Evolutionary conservation across 2,888 invertebrate genomes (phyloP), one percentile per base, ranked within the genome.

Genomic region (Ichneumon xanthorius): DNA sequence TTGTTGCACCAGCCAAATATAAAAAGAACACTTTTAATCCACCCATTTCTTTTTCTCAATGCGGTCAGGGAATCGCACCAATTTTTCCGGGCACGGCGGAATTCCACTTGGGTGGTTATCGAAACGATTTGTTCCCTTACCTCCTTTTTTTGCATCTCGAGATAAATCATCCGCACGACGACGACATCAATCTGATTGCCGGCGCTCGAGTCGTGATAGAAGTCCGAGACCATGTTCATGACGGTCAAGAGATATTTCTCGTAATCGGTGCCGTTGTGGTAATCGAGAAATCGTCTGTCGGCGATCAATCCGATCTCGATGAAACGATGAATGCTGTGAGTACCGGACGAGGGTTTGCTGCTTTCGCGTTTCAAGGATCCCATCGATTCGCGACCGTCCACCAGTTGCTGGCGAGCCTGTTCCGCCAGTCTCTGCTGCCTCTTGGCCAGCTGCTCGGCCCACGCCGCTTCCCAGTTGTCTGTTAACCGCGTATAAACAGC

Each of bases 171-270:
- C 90, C 97, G 96, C 2, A 98, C 98, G 48, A 98, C 96, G 16
- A 97, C 96, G 75, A 98, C 96, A 93, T 98, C 97, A 88, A 98
- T 97, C 91, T 97, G 97, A 94, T 98, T 98, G 63, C 98, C 98
- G 87, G 98, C 97, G 77, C 97, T 97, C 11, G 97, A 97, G 90
- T 98, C 97, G 95, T 97, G 96, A 94, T 97, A 98, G 61, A 97
- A 94, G 11, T 96, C 96, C 2, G 97, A 96, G 94, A 96, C 98
- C 97, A 98, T 98, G 92, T 98, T 98, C 97, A 98, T 98, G 84
- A 98, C 96, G 63, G 98, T 98, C 68, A 98, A 95, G 58, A 98
- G 95, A 93, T 98, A 98, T 16, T 96, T 97, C 92, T 97, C 97
- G 89, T 98, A 95, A 92, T 97, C 97, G 89, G 96, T 96, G 89